Conservation (phyloP, 2,888 invertebrate genomes). For the Callinectes sapidus region DNA sequence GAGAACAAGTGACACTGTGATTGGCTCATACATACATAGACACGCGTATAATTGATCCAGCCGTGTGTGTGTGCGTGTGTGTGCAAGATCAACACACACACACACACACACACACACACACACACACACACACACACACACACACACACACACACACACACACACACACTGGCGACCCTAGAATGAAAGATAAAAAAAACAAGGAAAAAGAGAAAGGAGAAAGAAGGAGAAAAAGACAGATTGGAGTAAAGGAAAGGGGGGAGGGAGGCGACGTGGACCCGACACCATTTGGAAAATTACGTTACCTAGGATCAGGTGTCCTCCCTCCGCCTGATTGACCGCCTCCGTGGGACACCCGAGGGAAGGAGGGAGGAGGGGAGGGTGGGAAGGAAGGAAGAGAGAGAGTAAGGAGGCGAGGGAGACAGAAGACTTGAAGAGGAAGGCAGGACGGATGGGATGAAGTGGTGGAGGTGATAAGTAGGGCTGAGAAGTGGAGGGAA, state of each 20-base stretch:
- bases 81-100: too few species aligned
- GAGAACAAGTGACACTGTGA: neutral
- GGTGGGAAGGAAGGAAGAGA: neutral
- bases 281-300: conserved; percentile 25
- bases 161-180: neutral
- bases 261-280: neutral
- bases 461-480: neutral
- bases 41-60: neutral
- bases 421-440: neutral
- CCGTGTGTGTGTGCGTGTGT: too few species aligned
- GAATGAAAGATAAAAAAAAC: neutral
- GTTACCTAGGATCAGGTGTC: conserved; percentile 25
- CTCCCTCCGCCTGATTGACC: conserved; percentile 16
- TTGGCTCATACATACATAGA: neutral
- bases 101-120: too few species aligned
- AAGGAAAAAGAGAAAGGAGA: neutral
- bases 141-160: neutral
- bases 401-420: neutral
- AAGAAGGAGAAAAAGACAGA: neutral
- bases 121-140: too few species aligned
- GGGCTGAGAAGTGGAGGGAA: neutral
- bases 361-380: neutral
- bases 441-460: neutral
- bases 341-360: neutral
- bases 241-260: neutral